Conservation (phyloP, 2,888 invertebrate genomes). For the Erebia aethiops region DNA sequence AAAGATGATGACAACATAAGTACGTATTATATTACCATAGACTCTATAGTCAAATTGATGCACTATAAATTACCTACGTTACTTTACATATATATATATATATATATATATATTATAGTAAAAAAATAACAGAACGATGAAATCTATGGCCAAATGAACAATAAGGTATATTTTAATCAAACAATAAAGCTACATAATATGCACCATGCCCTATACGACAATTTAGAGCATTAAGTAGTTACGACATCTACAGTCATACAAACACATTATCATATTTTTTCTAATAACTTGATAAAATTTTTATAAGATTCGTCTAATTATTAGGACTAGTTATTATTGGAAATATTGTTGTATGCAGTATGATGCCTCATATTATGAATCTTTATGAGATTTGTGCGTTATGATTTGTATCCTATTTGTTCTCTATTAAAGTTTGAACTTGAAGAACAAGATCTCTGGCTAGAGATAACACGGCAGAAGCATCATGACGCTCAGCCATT, state of each 20-base stretch:
- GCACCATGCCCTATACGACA: neutral
- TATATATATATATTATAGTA: no score
- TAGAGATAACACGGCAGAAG: slow-evolving; percentile 89
- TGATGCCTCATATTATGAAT: slow-evolving; percentile 17
- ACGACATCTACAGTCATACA: slow-evolving; percentile 4
- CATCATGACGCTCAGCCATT: slow-evolving; percentile 98
- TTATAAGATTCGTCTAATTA: slow-evolving; percentile 31
- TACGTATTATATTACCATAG: no score
- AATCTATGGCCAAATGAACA: neutral
- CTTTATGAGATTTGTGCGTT: slow-evolving; percentile 14
- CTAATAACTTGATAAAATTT: slow-evolving; percentile 26
- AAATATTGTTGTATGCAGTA: slow-evolving; percentile 28
- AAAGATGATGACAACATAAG: no score
- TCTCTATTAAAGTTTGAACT: slow-evolving; percentile 95
- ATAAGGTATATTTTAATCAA: neutral
- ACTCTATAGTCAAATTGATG: no score
- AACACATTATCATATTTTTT: slow-evolving; percentile 22
- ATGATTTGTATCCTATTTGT: slow-evolving; percentile 84
- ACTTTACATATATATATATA: no score
- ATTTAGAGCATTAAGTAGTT: neutral
- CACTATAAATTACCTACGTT: no score
- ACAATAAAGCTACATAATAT: neutral
- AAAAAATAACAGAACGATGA: no score
- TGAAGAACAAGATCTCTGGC: slow-evolving; percentile 94
- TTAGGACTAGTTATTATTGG: slow-evolving; percentile 21